phyloP scores from a whole-genome alignment of 2,888 invertebrate species.

The Rambutsinella grinnellia region DNA sequence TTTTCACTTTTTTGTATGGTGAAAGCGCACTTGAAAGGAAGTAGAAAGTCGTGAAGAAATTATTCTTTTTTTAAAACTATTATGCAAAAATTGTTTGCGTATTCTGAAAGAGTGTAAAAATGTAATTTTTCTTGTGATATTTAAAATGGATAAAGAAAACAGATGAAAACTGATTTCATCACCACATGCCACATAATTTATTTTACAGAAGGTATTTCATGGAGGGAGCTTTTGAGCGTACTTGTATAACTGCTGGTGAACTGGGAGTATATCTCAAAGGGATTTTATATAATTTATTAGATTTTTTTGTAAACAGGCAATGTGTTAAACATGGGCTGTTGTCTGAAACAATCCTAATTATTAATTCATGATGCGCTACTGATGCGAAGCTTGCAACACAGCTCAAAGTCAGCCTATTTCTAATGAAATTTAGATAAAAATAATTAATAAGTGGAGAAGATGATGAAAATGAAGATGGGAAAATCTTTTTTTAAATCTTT shows the following conservation, averaged over 20 bases:
- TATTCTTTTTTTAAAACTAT: neutral
- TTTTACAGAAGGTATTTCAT: conserved; percentile 18
- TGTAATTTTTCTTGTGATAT: neutral
- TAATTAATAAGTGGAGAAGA: neutral
- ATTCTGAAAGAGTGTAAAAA: neutral
- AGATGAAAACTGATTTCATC: conserved; percentile 47
- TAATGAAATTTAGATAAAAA: neutral
- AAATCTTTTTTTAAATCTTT: too few species aligned
- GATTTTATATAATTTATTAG: neutral
- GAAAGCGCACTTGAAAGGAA: neutral
- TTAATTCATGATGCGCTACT: neutral
- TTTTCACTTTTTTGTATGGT: neutral
- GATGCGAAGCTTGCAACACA: too few species aligned
- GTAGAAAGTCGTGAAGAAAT: neutral
- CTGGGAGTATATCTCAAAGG: neutral
- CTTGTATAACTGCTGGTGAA: neutral
- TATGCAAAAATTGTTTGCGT: neutral
- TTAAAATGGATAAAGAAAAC: conserved; percentile 6
- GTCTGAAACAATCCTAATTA: neutral
- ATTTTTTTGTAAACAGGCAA: neutral
- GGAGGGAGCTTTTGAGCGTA: neutral
- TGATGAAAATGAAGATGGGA: neutral
- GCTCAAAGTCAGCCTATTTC: neutral
- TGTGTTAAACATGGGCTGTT: neutral
- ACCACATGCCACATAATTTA: conserved; percentile 37